A percentile compares a stretch with the other conserved stretches of the same genome.
phyloP scores from a whole-genome alignment of 1,140 invertebrate species.

The Ceratosolen solmsi region DNA sequence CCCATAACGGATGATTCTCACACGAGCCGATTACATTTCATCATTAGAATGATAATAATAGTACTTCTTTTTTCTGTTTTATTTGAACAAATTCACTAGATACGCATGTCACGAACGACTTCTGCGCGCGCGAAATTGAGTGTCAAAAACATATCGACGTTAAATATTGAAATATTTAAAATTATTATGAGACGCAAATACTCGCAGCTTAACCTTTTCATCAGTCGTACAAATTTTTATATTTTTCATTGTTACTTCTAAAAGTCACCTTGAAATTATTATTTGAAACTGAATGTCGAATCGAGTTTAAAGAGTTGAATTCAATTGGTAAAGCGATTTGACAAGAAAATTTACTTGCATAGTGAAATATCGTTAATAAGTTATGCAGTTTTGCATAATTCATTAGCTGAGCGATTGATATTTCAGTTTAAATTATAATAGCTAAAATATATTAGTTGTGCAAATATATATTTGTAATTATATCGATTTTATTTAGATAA shows the following conservation, averaged over 20 bases:
- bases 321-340: slow-evolving; percentile 44
- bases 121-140: neutral
- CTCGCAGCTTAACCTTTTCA: slow-evolving; percentile 5
- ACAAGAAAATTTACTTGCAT: slow-evolving; percentile 19
- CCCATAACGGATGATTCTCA: slow-evolving; percentile 42
- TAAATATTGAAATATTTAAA: slow-evolving; percentile 18
- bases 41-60: slow-evolving; percentile 36
- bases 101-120: slow-evolving; percentile 22
- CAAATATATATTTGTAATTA: too few species aligned
- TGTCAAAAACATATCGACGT: slow-evolving; percentile 32
- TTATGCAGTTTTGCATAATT: neutral
- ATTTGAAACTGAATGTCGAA: neutral
- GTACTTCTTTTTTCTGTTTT: slow-evolving; percentile 31
- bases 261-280: neutral
- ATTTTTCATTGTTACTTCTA: slow-evolving; percentile 35
- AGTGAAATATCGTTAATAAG: slow-evolving; percentile 2
- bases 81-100: slow-evolving; percentile 22
- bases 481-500: too few species aligned
- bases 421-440: too few species aligned
- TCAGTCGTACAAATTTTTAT: slow-evolving; percentile 39
- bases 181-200: slow-evolving; percentile 5
- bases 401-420: too few species aligned
- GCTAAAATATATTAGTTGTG: too few species aligned
- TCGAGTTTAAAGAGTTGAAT: slow-evolving; percentile 26
- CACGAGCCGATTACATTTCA: slow-evolving; percentile 27